Evolutionary conservation across 2,888 invertebrate genomes (phyloP).

Genomic region (Sesia bembeciformis): DNA sequence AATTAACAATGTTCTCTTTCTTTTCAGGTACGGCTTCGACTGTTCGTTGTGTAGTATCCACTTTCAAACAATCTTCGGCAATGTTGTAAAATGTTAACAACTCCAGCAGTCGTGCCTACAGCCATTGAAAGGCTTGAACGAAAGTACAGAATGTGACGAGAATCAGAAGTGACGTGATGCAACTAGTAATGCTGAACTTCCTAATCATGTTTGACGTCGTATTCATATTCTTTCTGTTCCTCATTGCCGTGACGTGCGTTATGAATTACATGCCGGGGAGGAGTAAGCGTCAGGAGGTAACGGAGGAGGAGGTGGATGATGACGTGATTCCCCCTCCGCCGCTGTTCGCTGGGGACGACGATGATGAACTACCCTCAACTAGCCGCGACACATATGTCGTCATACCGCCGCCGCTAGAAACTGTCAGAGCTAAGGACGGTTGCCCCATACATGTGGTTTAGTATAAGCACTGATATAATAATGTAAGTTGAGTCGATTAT

Average conservation of each 20-base stretch:
- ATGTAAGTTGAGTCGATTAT: not conserved
- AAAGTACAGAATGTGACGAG: conserved; percentile 54
- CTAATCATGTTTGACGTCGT: conserved; percentile 92
- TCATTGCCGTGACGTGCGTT: conserved; percentile 87
- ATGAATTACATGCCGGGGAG: conserved; percentile 85
- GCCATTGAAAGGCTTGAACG: not conserved
- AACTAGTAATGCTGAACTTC: conserved; percentile 89
- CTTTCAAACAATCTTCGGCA: not conserved
- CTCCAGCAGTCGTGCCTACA: not conserved
- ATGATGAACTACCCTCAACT: conserved; percentile 29
- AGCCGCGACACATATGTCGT: conserved; percentile 67
- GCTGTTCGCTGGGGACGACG: conserved; percentile 52
- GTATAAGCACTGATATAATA: conserved; percentile 53
- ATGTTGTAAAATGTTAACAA: not conserved
- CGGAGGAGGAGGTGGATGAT: conserved; percentile 60
- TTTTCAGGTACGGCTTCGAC: not conserved
- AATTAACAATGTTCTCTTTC: not conserved
- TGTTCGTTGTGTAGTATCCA: not conserved
- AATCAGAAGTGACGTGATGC: conserved; percentile 76
- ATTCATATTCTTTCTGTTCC: conserved; percentile 89
- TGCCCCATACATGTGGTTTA: conserved; percentile 70
- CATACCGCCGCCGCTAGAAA: conserved; percentile 59
- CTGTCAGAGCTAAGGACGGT: conserved; percentile 49
- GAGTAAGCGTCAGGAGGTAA: conserved; percentile 60
- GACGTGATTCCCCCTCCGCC: conserved; percentile 70